phyloP scores from a whole-genome alignment of 2,797 vertebrate species.

The Pteronotus mesoamericanus region DNA sequence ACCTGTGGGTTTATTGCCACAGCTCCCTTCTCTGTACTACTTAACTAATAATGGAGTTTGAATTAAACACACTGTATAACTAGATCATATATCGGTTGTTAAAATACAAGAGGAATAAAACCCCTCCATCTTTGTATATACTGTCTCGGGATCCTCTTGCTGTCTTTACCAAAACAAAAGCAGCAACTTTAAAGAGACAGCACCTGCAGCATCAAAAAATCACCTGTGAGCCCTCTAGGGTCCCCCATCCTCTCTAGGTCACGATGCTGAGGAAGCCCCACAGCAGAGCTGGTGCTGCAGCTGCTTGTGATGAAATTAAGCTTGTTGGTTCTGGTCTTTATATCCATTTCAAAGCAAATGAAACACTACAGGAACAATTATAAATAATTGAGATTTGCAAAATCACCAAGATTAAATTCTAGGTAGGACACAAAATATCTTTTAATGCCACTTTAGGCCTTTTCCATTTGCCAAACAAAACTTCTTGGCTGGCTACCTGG shows the following conservation, averaged over 20 bases:
- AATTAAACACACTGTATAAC: neutral
- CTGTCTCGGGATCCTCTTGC: neutral
- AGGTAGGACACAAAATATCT: slow-evolving; percentile 51
- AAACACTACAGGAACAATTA: slow-evolving; percentile 58
- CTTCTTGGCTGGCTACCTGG: neutral
- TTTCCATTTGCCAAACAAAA: slow-evolving; percentile 43
- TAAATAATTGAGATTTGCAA: slow-evolving; percentile 60
- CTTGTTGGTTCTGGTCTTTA: slow-evolving; percentile 53
- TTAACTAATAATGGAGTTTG: neutral
- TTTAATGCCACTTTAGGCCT: slow-evolving; percentile 51
- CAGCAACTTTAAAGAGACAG: neutral
- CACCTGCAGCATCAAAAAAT: neutral
- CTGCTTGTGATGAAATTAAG: slow-evolving; percentile 30
- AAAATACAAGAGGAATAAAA: neutral
- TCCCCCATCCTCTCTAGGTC: neutral
- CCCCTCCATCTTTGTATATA: neutral
- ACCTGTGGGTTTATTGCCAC: neutral
- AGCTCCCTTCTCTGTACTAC: neutral
- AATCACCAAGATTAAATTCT: slow-evolving; percentile 51
- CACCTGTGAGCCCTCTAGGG: fast-evolving
- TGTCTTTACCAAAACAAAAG: neutral
- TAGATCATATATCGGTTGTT: neutral
- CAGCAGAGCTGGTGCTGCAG: neutral
- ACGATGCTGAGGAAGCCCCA: neutral
- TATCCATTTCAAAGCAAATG: slow-evolving; percentile 68